A percentile compares a stretch with the other conserved stretches of the same genome.
These are phyloP conservation scores for Bombus superbus DNA, from an alignment of 1,140 invertebrate species.

Conservation along the genomic window DNA sequence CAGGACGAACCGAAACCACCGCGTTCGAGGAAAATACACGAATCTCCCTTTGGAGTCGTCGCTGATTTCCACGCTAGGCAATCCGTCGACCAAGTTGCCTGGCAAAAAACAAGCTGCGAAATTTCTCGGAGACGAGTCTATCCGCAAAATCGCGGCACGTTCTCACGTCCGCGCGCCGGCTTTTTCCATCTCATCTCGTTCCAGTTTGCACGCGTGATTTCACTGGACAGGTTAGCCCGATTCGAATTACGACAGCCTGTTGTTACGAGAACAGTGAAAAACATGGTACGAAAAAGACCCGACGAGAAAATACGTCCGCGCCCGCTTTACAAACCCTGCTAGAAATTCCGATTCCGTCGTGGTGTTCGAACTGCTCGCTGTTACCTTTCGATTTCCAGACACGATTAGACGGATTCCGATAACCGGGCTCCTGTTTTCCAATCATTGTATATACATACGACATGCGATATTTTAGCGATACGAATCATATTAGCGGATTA, in stretches of 20 bases:
- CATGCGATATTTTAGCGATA: not conserved
- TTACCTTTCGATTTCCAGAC: not conserved
- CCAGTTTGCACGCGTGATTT: conserved; percentile 61
- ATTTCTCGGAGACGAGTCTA: conserved; percentile 36
- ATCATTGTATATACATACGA: conserved; percentile 5
- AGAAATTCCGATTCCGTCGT: conserved; percentile 26
- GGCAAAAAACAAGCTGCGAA: conserved; percentile 27
- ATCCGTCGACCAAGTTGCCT: not conserved
- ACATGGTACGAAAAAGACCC: not conserved
- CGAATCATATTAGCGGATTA: conserved; percentile 15
- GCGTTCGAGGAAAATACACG: not conserved
- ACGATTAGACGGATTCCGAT: not conserved
- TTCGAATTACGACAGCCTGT: conserved; percentile 57
- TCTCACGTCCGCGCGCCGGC: conserved; percentile 24
- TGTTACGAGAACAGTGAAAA: not conserved
- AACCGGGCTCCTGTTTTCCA: no score
- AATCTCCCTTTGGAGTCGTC: not conserved
- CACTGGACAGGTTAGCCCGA: conserved; percentile 40
- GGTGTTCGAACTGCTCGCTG: not conserved
- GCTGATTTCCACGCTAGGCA: conserved; percentile 7
- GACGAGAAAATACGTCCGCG: not conserved
- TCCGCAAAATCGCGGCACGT: conserved; percentile 45
- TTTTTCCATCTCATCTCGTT: conserved; percentile 60
- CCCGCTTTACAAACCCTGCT: not conserved
- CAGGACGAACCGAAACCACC: no score